Conservation (phyloP, 1,140 invertebrate genomes). For the Hyles vespertilio region DNA sequence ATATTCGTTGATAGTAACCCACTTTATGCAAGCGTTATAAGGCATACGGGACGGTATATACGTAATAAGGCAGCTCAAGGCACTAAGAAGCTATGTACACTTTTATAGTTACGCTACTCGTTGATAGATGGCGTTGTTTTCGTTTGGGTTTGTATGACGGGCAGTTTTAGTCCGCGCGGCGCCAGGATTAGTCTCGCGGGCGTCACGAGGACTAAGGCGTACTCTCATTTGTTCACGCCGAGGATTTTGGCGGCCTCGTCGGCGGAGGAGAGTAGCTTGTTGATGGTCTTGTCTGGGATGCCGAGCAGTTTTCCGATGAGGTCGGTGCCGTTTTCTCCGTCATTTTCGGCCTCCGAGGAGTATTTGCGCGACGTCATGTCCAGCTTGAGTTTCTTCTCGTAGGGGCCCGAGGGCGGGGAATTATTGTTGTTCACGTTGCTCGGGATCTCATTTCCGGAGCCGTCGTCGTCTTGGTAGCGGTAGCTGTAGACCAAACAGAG, state of each 20-base stretch:
- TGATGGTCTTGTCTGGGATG: slow-evolving; percentile 90
- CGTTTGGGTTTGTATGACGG: slow-evolving; percentile 33
- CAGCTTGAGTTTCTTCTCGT: slow-evolving; percentile 76
- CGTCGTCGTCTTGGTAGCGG: slow-evolving; percentile 60
- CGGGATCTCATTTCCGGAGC: slow-evolving; percentile 66
- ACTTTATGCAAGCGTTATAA: slow-evolving; percentile 42
- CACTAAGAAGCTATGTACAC: slow-evolving; percentile 39
- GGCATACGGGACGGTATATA: slow-evolving; percentile 62
- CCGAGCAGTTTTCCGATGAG: slow-evolving; percentile 93
- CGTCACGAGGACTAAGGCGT: slow-evolving; percentile 70
- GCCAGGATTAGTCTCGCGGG: slow-evolving; percentile 62
- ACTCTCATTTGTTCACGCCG: slow-evolving; percentile 84
- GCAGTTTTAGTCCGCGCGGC: slow-evolving; percentile 64
- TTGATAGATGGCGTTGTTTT: slow-evolving; percentile 56
- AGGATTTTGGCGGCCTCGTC: slow-evolving; percentile 92
- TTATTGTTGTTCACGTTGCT: slow-evolving; percentile 76
- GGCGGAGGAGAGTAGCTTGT: slow-evolving; percentile 88
- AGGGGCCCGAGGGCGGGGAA: slow-evolving; percentile 55
- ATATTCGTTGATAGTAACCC: slow-evolving; percentile 59
- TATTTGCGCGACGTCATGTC: slow-evolving; percentile 69
- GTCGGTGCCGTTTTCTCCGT: slow-evolving; percentile 80
- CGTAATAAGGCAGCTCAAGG: slow-evolving; percentile 61
- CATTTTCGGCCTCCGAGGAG: slow-evolving; percentile 66
- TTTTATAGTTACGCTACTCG: slow-evolving; percentile 28
- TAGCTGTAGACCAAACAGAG: slow-evolving; percentile 37